Conservation (phyloP, 37 sponge, comb jelly and placozoan species). For the Cliona cf. orientalis region DNA sequence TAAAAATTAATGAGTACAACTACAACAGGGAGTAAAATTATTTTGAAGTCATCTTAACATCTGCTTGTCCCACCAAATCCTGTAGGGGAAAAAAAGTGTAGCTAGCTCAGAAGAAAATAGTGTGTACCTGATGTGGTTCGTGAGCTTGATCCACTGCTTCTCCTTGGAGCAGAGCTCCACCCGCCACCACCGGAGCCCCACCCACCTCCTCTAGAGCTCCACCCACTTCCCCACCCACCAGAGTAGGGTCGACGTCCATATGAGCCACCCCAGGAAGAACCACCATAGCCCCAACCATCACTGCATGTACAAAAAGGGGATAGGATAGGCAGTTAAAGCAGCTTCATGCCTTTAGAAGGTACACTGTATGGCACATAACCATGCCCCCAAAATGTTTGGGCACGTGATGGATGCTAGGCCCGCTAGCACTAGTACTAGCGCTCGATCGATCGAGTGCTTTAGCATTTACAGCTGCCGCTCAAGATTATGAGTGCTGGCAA, state of each 20-base stretch:
- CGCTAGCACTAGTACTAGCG: too few relatives aligned
- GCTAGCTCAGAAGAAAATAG: background rate
- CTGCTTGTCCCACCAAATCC: slow-evolving; percentile 71
- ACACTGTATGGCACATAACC: too few relatives aligned
- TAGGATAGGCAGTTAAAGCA: background rate
- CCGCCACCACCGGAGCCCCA: slow-evolving; percentile 13
- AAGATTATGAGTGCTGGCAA: too few relatives aligned
- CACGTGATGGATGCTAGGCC: too few relatives aligned
- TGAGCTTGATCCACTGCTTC: too few relatives aligned
- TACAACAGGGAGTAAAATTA: too few relatives aligned
- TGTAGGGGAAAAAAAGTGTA: background rate
- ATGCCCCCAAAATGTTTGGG: too few relatives aligned
- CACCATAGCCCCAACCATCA: slow-evolving; percentile 7
- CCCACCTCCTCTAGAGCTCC: slow-evolving; percentile 44
- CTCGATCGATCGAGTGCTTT: too few relatives aligned
- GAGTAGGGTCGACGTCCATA: background rate
- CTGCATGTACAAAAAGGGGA: background rate
- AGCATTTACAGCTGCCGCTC: too few relatives aligned
- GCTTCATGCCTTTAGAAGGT: too few relatives aligned
- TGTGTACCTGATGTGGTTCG: slow-evolving; percentile 48
- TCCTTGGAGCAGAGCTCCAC: slow-evolving; percentile 20
- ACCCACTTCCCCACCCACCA: too few relatives aligned
- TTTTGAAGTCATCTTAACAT: slow-evolving; percentile 21
- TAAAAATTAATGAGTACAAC: too few relatives aligned
- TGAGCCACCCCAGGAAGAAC: slow-evolving; percentile 2